These are phyloP conservation scores for Nettapus auritus DNA, from an alignment of 2,113 vertebrate genomes.

Conservation along the genomic window DNA sequence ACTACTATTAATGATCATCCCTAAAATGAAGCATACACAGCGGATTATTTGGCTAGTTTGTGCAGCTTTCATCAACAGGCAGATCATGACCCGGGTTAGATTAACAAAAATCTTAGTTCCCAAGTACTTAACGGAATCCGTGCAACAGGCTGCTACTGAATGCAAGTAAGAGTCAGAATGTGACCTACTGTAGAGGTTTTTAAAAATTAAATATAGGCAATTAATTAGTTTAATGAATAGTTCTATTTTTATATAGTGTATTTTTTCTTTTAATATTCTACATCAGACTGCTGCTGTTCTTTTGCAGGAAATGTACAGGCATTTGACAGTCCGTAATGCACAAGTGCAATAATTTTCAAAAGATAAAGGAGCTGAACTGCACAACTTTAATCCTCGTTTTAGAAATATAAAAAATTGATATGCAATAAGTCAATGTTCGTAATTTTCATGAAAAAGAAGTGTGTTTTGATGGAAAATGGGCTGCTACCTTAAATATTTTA, in stretches of 20 bases:
- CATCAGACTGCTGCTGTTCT: slow-evolving; percentile 35
- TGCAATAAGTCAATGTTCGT: background rate
- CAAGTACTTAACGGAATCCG: background rate
- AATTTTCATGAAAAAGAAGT: background rate
- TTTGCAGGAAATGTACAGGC: background rate
- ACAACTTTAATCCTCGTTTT: slow-evolving; percentile 7
- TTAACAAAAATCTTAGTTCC: background rate
- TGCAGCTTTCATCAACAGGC: background rate
- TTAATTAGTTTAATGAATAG: slow-evolving; percentile 24
- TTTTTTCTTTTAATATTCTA: slow-evolving; percentile 30
- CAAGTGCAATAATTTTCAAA: slow-evolving; percentile 59
- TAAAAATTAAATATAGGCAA: background rate
- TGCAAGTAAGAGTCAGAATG: background rate
- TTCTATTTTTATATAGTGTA: slow-evolving; percentile 49
- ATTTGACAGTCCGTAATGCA: slow-evolving; percentile 2
- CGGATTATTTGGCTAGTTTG: background rate
- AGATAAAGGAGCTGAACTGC: background rate
- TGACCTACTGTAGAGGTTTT: background rate
- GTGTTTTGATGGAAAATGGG: background rate
- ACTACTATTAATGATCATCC: background rate
- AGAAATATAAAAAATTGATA: background rate
- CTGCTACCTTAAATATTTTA: background rate
- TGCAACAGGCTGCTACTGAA: background rate
- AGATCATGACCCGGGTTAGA: background rate
- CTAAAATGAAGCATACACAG: background rate